Evolutionary conservation across 2,113 vertebrate species (phyloP).

Genomic region (Pycnonotus jocosus): DNA sequence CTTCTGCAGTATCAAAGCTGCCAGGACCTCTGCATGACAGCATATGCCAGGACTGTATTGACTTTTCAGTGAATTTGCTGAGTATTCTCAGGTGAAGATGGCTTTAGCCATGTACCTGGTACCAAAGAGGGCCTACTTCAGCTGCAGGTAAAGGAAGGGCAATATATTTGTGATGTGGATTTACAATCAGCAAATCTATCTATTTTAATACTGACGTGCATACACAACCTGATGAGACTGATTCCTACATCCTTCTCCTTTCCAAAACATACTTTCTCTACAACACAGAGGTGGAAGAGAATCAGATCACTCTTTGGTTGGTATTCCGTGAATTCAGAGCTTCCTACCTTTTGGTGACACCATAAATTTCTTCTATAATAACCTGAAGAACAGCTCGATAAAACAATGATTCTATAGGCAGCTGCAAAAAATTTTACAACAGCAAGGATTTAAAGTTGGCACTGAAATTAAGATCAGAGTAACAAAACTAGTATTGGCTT

Average conservation of each 20-base stretch:
- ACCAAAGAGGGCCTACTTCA: neutral
- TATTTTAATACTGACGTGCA: neutral
- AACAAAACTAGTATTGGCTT: neutral
- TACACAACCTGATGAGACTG: neutral
- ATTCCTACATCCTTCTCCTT: neutral
- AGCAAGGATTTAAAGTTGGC: slow-evolving; percentile 19
- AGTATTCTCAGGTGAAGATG: neutral
- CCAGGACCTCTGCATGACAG: neutral
- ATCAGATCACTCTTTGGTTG: neutral
- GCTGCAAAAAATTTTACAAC: slow-evolving; percentile 71
- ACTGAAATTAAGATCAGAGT: neutral
- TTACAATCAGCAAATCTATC: neutral
- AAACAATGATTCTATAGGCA: slow-evolving; percentile 92
- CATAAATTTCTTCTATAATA: slow-evolving; percentile 89
- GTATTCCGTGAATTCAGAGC: neutral
- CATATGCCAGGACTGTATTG: neutral
- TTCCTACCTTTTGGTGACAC: slow-evolving; percentile 85
- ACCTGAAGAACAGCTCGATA: slow-evolving; percentile 94
- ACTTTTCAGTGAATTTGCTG: neutral
- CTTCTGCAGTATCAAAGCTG: neutral
- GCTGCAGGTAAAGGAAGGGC: neutral
- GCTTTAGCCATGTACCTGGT: neutral
- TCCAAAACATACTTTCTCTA: neutral
- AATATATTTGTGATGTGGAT: neutral
- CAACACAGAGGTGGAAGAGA: neutral